Base-by-base conservation (phyloP, 2,797 vertebrate species). In the Sebastes nivosus region DNA sequence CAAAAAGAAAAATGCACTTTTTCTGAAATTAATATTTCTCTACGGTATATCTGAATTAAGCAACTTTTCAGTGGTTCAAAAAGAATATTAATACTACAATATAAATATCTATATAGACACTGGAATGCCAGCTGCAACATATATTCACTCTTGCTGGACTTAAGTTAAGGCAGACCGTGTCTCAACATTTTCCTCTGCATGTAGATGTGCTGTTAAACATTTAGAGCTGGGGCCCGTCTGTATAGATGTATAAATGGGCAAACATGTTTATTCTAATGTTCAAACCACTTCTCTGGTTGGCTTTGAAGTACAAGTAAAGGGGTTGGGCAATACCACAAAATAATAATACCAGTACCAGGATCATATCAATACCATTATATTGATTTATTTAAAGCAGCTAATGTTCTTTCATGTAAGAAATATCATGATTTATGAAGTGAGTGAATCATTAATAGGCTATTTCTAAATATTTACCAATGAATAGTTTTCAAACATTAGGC, bases 1-100 rank as follows among this genome's bases (percentile, higher is more conserved):
- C 29, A 42, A 68, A 50, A 79, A 25, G 67, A 22, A 57, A 74
- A 64, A 73, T 72, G 79, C 86, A 87, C 87, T 88, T 91, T 87
- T 84, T 72, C 63, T 55, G 2, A 66, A 25, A 60, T 75, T 12
- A 74, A 34, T 74, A 60, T 59, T 79, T 81, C 24, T 67, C 32
- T 85, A 59, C 25, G 3, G 4, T n/a, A 24, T 59, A 61, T 81
- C 64, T 87, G 34, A 29, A 67, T 60, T 50, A 52, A 70, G 24
- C 77, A 77, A 72, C 46, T 73, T 68, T 38, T 24, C 16, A 50
- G n/a, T 70, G n/a, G 10, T 69, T 73, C 34, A 14, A 29, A 30
- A 65, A n/a, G 0, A 65, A 14, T 67, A 77, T 60, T n/a, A 64
- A 22, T 69, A 30, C 13, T 29, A 30, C 20, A 61, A 5, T 50